These are phyloP conservation scores for Silurus asotus DNA, from an alignment of 2,113 vertebrate species.

Conservation along the genomic window DNA sequence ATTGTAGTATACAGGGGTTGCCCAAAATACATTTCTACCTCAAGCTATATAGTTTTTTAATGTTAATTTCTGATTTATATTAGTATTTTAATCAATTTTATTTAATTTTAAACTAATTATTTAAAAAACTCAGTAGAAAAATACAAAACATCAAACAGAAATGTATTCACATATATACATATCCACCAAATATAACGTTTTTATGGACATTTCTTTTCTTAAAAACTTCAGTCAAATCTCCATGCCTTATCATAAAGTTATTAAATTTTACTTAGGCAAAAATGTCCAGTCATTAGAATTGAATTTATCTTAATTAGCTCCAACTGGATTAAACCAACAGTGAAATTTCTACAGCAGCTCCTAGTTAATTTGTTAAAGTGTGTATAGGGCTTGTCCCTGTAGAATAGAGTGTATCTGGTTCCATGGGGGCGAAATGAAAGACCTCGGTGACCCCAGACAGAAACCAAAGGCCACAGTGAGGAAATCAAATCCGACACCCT, in stretches of 20 bases:
- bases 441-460: conserved; percentile 43
- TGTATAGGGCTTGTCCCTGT: not conserved
- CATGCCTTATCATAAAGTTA: not conserved
- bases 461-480: conserved; percentile 36
- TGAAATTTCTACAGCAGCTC: not conserved
- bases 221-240: not conserved
- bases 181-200: not conserved
- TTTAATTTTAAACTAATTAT: not conserved
- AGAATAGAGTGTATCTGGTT: conserved; percentile 14
- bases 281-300: not conserved
- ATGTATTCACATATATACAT: no score
- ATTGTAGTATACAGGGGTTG: not conserved
- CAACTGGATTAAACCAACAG: not conserved
- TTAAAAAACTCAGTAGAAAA: not conserved
- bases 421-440: conserved; percentile 27
- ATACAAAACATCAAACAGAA: not conserved
- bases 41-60: not conserved
- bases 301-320: conserved; percentile 10
- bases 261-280: not conserved
- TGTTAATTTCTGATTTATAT: not conserved
- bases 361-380: not conserved
- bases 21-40: not conserved
- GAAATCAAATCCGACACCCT: conserved; percentile 49
- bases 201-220: not conserved
- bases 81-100: not conserved